Conservation (phyloP, 2,888 invertebrate species). For the Drosophila stalkeri region DNA sequence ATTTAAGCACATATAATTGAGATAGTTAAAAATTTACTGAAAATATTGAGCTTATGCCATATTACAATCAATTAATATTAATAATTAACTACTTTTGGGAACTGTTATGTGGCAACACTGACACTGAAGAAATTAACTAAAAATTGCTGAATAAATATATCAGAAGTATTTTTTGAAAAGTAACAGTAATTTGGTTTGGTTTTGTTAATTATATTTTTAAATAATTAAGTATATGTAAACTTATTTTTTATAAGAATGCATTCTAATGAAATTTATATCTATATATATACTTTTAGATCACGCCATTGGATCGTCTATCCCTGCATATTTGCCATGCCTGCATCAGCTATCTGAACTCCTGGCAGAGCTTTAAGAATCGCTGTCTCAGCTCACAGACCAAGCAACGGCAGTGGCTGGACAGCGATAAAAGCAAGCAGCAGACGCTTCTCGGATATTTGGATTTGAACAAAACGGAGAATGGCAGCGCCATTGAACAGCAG, state of each 20-base stretch:
- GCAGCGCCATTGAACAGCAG: conserved; percentile 41
- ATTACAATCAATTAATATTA: conserved; percentile 2
- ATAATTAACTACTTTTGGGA: not conserved
- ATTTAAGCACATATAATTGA: too few species aligned
- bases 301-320: conserved; percentile 83
- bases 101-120: not conserved
- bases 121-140: not conserved
- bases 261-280: conserved; percentile 1
- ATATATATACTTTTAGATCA: conserved; percentile 74
- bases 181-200: not conserved
- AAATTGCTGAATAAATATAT: too few species aligned
- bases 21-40: too few species aligned
- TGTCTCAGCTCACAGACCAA: conserved; percentile 84
- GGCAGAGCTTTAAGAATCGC: conserved; percentile 86
- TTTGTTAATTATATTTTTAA: not conserved
- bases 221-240: not conserved
- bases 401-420: conserved; percentile 84
- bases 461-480: conserved; percentile 68
- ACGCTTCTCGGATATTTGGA: conserved; percentile 64
- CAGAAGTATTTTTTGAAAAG: too few species aligned
- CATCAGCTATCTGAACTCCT: conserved; percentile 85
- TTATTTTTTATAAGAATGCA: too few species aligned
- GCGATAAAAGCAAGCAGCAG: conserved; percentile 60
- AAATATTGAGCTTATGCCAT: not conserved
- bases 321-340: conserved; percentile 84